Evolutionary conservation across 1,140 invertebrate genomes (phyloP).

Genomic region (Druon quercuslanigerum): DNA sequence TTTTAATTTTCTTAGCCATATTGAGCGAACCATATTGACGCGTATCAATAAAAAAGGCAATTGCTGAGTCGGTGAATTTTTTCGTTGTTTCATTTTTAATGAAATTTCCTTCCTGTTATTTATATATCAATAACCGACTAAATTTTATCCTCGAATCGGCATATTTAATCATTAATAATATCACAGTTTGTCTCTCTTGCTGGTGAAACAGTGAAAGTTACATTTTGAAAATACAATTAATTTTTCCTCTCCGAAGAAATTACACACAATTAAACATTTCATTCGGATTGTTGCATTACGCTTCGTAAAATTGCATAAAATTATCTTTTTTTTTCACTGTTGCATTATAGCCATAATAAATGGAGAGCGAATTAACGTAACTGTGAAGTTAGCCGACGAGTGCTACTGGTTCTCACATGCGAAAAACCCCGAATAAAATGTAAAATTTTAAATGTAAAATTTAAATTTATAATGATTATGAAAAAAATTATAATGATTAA

Average conservation of each 20-base stretch:
- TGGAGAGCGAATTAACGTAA: background rate
- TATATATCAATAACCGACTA: conserved; percentile 36
- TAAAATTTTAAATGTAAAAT: too few relatives aligned
- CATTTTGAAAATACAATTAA: conserved; percentile 41
- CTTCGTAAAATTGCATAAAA: background rate
- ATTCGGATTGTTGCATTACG: background rate
- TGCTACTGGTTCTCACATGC: too few relatives aligned
- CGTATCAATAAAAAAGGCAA: conserved; percentile 7
- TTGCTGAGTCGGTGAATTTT: conserved; percentile 9
- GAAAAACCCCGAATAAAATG: too few relatives aligned
- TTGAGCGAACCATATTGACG: background rate
- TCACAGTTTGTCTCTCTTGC: conserved; percentile 61
- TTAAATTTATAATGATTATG: too few relatives aligned
- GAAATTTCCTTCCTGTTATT: conserved; percentile 37
- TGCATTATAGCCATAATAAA: background rate
- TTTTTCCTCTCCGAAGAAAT: background rate
- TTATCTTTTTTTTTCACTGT: background rate
- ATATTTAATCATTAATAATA: conserved; percentile 59
- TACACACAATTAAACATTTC: too few relatives aligned
- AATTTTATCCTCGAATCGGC: conserved; percentile 2
- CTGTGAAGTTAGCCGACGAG: too few relatives aligned
- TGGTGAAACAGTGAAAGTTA: conserved; percentile 5
- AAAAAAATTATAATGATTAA: too few relatives aligned
- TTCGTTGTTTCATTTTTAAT: conserved; percentile 38
- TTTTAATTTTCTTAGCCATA: background rate